Evolutionary conservation across 2,888 invertebrate species (phyloP), one percentile per base, ranked within the genome.

Genomic region (Ormyrus rosae): DNA sequence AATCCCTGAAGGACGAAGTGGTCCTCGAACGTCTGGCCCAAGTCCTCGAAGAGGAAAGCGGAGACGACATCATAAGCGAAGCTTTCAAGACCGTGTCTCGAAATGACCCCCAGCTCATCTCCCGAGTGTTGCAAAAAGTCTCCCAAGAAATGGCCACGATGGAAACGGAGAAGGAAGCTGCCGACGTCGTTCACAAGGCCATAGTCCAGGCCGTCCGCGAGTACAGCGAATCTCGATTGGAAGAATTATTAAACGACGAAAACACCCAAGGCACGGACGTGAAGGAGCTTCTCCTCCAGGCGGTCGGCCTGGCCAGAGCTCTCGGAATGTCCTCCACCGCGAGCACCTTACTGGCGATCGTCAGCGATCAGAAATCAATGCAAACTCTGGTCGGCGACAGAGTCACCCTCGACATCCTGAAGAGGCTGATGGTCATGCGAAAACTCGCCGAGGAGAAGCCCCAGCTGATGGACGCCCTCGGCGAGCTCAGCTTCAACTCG

Each of bases 381-480:
- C 91, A 92, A 48, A 92, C 92, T 84, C 89, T 95, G 77, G 92
- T 93, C 19, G 91, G 92, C 60, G 95, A 95, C 85, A 90, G 91
- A 61, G 92, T 93, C 7, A 93, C 93, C n/a, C 87, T 94, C 65
- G 94, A 94, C 83, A 94, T 95, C 83, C 88, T 96, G n/a, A 94
- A 94, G 89, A 92, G 95, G 81, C 90, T 95, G 68, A 93, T 94
- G 7, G 93, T 96, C 0, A 95, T 96, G 93, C 92, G 94, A 68
- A 94, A 95, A 89, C 90, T 96, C 0, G 94, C 95, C 0, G 94
- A 94, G 83, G 92, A 93, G 83, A 93, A 94, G 71, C 94, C 94
- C 5, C 93, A 93, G 19, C 92, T 94, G 80, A 91, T 93, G 83
- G 92, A 92, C 9, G 94, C 95, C 0, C 90, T 96, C 19, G 91